phyloP scores from a whole-genome alignment of 2,888 invertebrate genomes.

The Cheilosia grossa region DNA sequence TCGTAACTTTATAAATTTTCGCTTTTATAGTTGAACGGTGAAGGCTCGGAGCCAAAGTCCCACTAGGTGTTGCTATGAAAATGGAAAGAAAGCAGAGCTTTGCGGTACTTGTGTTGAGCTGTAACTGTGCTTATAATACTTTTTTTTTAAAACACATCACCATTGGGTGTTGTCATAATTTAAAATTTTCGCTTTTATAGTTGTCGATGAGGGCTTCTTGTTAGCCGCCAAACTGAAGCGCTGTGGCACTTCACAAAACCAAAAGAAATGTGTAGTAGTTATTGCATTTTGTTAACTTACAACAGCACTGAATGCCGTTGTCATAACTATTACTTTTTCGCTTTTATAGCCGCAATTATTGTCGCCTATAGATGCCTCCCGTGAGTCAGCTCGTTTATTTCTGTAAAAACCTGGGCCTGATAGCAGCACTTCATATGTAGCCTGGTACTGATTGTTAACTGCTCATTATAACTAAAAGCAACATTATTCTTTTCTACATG shows the following conservation, averaged over 20 bases:
- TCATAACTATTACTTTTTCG: slow-evolving; percentile 48
- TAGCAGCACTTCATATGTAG: neutral
- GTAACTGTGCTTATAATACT: neutral
- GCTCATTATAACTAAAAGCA: neutral
- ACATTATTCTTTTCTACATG: slow-evolving; percentile 5
- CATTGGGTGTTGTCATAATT: slow-evolving; percentile 45
- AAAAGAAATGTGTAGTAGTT: slow-evolving; percentile 18
- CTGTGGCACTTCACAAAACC: neutral
- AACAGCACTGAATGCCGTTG: slow-evolving; percentile 35
- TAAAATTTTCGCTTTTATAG: slow-evolving; percentile 48
- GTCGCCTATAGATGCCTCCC: neutral
- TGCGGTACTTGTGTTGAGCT: neutral
- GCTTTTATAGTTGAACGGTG: slow-evolving; percentile 12
- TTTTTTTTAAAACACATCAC: slow-evolving; percentile 28
- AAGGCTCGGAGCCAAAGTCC: neutral
- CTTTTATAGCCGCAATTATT: slow-evolving; percentile 32
- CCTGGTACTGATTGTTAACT: slow-evolving; percentile 24
- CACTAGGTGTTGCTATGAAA: neutral
- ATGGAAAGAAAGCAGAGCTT: neutral
- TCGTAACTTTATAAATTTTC: slow-evolving; percentile 8
- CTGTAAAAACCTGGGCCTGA: neutral
- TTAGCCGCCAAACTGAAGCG: slow-evolving; percentile 16
- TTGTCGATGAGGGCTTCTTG: slow-evolving; percentile 5
- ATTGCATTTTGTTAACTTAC: slow-evolving; percentile 1
- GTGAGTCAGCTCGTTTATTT: neutral